Evolutionary conservation across 2,797 vertebrate species (phyloP).

Genomic region (Varecia variegata): DNA sequence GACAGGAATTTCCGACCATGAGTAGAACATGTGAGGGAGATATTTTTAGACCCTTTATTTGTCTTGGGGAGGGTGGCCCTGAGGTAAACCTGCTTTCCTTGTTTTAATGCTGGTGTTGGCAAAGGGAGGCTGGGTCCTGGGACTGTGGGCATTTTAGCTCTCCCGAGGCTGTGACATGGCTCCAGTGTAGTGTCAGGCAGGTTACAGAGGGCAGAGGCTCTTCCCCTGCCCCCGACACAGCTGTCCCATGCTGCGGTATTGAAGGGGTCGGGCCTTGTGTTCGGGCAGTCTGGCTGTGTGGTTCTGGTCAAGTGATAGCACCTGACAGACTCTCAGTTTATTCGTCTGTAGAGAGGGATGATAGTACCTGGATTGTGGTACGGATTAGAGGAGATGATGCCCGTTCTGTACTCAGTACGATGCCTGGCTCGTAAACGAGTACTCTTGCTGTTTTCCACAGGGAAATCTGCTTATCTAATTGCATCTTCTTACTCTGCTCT

Average conservation of each 20-base stretch:
- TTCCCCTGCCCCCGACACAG: background rate
- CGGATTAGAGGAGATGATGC: background rate
- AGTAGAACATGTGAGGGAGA: background rate
- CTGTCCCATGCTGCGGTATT: background rate
- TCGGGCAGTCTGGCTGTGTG: background rate
- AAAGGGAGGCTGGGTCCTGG: background rate
- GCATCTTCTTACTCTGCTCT: background rate
- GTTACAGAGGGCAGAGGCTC: background rate
- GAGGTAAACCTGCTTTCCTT: background rate
- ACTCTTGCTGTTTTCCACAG: background rate
- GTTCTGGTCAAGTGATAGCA: background rate
- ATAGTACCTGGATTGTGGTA: background rate
- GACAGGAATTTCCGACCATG: background rate
- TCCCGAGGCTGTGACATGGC: background rate
- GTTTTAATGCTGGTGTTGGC: background rate
- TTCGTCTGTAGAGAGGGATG: background rate
- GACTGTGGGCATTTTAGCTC: background rate
- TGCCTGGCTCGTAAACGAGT: background rate
- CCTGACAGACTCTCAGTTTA: background rate
- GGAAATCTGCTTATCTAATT: background rate
- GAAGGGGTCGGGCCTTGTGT: background rate
- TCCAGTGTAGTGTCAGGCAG: background rate
- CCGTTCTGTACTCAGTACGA: background rate
- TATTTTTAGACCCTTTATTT: constrained; percentile 22
- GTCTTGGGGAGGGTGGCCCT: background rate